Evolutionary conservation across 2,113 vertebrate species (phyloP).

Genomic region (Nanger granti): DNA sequence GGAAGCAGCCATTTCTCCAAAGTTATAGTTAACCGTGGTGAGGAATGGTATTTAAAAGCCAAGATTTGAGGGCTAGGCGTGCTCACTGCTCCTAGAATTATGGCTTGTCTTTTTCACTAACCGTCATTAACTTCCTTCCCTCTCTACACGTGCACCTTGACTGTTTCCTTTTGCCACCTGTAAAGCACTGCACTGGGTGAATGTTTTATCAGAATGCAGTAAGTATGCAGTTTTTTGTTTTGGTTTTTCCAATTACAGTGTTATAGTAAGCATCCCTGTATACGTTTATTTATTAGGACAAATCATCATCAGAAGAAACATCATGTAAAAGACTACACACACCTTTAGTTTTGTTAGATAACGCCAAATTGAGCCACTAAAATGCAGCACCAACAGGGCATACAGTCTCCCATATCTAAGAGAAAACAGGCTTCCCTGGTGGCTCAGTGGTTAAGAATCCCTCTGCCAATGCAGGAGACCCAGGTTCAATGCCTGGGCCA

Average conservation of each 20-base stretch:
- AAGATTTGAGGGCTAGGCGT: neutral
- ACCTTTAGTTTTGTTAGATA: neutral
- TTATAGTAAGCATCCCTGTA: neutral
- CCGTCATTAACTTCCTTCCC: neutral
- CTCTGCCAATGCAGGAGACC: neutral
- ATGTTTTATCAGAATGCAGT: neutral
- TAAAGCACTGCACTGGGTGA: neutral
- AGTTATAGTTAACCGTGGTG: neutral
- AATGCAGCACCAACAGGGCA: neutral
- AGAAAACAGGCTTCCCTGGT: neutral
- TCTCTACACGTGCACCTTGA: neutral
- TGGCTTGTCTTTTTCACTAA: neutral
- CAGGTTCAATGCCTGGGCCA: neutral
- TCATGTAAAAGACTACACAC: neutral
- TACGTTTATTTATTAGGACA: neutral
- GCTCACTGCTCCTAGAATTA: neutral
- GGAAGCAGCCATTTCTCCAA: neutral
- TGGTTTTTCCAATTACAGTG: neutral
- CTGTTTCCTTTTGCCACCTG: neutral
- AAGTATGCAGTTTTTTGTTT: neutral
- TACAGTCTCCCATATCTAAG: neutral
- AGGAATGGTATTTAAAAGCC: neutral
- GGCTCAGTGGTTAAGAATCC: neutral
- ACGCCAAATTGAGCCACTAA: accelerated
- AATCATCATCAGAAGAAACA: neutral